Base-by-base conservation (phyloP, 1,140 invertebrate species). In the Drosophila suzukii region DNA sequence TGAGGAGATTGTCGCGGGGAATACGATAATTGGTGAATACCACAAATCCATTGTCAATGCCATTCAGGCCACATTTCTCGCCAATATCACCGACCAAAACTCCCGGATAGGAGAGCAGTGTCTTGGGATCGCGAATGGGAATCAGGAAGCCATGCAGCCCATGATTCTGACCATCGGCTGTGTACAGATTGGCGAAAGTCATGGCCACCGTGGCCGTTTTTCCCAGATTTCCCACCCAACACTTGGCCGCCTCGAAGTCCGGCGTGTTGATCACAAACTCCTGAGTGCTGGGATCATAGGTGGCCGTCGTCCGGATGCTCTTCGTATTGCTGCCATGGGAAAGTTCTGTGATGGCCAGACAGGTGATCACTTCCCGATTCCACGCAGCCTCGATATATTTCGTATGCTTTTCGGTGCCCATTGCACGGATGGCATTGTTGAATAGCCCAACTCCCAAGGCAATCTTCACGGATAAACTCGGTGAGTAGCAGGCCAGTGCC, bases 311-410 rank as follows among this genome's bases (percentile, higher is more conserved):
- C 75, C 96, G 94, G 94, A 99, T 96, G 41, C 95, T 95, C 83
- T 97, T 97, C 3, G 97, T 97, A 92, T 99, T 98, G 46, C 97
- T 98, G 1, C 98, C 98, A 93, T 99, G 98, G 43, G 96, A 94
- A 30, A 99, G 94, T 94, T 99, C 98, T 13, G 98, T 99, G 54
- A 99, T 92, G 3, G 97, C 96, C 92, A 99, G 96, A 90, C 96
- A 97, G 2, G 97, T 96, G 51, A 95, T 93, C 27, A 96, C 94
- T 94, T 96, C 93, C 85, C 95, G 94, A 60, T 94, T 94, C 91
- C 95, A 94, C 15, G 96, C 94, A 13, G 95, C 94, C 73, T 95
- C 93, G 44, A 96, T 93, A 58, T 97, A 94, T 59, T 96, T 94
- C 4, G 93, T 82, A 92, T 98, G 97, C 58, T 95, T 93, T 56